These are phyloP conservation scores for Condylura cristata DNA, from an alignment of 2,113 vertebrate genomes.

Conservation along the genomic window DNA sequence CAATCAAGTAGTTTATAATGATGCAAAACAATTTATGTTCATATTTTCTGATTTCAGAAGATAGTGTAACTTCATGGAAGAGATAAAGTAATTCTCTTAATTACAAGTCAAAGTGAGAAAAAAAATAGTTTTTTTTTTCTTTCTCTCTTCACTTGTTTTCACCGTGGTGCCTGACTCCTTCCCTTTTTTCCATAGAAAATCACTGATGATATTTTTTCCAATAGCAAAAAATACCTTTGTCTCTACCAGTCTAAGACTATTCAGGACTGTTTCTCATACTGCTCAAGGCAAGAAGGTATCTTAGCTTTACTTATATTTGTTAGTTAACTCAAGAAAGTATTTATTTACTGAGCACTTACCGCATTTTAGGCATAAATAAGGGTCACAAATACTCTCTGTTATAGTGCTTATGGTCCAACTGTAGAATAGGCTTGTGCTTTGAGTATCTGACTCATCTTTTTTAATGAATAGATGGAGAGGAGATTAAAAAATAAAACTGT, in stretches of 20 bases:
- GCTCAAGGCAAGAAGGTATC: background rate
- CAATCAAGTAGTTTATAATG: background rate
- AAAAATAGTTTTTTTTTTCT: background rate
- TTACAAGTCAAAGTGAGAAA: background rate
- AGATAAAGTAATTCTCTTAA: background rate
- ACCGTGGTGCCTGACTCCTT: background rate
- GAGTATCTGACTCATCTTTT: background rate
- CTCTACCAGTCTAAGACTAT: background rate
- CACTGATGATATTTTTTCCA: background rate
- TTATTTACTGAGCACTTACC: background rate
- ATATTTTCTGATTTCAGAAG: background rate
- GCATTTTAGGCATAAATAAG: background rate
- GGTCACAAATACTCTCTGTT: background rate
- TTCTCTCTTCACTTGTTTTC: background rate
- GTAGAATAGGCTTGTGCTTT: background rate
- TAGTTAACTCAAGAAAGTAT: background rate
- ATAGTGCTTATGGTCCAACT: background rate
- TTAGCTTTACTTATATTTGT: background rate
- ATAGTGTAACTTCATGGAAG: background rate
- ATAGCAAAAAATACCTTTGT: background rate
- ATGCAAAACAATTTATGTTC: background rate
- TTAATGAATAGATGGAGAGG: background rate
- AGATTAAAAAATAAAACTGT: background rate
- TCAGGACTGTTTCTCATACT: background rate
- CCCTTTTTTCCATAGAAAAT: background rate